Evolutionary conservation across 2,797 vertebrate species (phyloP).

Genomic region (Phoeniculus purpureus): DNA sequence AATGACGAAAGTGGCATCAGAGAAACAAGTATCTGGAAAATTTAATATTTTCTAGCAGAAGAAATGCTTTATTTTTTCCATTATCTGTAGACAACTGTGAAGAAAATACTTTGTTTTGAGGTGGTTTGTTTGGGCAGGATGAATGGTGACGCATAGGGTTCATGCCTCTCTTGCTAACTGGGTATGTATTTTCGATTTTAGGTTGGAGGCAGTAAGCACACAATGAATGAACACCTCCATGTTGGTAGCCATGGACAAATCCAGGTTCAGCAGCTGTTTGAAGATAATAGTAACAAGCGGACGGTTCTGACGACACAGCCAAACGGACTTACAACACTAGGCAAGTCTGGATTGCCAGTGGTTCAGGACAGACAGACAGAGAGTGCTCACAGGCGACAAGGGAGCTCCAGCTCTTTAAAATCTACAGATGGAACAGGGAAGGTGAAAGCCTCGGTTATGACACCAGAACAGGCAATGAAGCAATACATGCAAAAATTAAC

Average conservation of each 20-base stretch:
- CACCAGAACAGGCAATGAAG: conserved; percentile 96
- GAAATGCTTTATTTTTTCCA: not conserved
- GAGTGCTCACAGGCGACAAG: conserved; percentile 85
- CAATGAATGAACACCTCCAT: conserved; percentile 91
- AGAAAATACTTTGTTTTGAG: not conserved
- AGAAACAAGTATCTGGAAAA: not conserved
- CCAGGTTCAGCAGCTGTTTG: conserved; percentile 92
- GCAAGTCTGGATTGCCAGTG: conserved; percentile 83
- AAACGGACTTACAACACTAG: conserved; percentile 89
- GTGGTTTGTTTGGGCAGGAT: not conserved
- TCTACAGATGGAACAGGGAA: conserved; percentile 85
- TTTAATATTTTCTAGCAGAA: not conserved
- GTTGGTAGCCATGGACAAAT: conserved; percentile 88
- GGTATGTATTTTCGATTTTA: conserved; percentile 75
- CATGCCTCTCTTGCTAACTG: conserved; percentile 36
- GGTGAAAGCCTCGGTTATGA: conserved; percentile 81
- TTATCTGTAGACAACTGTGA: not conserved
- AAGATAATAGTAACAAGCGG: conserved; percentile 95
- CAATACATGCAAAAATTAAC: conserved; percentile 97
- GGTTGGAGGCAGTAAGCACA: conserved; percentile 89
- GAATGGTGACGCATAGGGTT: not conserved
- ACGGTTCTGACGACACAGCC: conserved; percentile 91
- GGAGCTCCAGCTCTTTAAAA: conserved; percentile 90
- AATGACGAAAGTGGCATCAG: not conserved
- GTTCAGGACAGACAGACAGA: conserved; percentile 86